Base-by-base conservation (phyloP, 2,113 vertebrate species). In the Megaceryle maxima region DNA sequence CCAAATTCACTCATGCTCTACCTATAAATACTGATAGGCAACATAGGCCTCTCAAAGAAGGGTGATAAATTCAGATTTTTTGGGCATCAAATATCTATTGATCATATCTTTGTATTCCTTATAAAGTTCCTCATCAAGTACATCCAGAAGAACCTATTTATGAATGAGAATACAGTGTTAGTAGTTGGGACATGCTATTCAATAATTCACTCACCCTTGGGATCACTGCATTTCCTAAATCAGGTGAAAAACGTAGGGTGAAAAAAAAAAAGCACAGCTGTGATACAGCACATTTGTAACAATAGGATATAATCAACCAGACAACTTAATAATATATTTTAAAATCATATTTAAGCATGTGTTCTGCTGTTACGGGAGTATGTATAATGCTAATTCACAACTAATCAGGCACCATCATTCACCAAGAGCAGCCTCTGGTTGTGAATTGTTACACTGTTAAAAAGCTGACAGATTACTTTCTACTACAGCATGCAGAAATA, bases 401-500 rank as follows among this genome's bases (percentile, higher is more conserved):
- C 83, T 90, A 96, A 91, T 91, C 59, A 62, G 62, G 62, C 84
- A 73, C 44, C 60, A 83, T 68, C 90, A 84, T 94, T 74, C 92
- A 96, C 77, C 56, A 83, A 83, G 43, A 88, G 88, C 57, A 95
- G 72, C 56, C 19, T 92, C 70, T 87, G 57, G 26, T 81, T 50
- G 64, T 56, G 69, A 96, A 82, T 57, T 70, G 76, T 87, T 94
- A 53, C 44, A 48, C 50, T 76, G 72, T 81, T 93, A 88, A 50
- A 94, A 88, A 96, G 29, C 79, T 97, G 91, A 96, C 69, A 89
- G 84, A 88, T 90, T 82, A 46, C 50, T 74, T 87, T 90, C 95
- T 91, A 41, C 92, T 95, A 94, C 72, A 88, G 79, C 75, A 76
- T 44, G 29, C 41, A 92, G 90, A 95, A 97, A 84, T 87, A 92